Conservation (phyloP, 2,888 invertebrate genomes). For the Stenchaetothrips biformis region DNA sequence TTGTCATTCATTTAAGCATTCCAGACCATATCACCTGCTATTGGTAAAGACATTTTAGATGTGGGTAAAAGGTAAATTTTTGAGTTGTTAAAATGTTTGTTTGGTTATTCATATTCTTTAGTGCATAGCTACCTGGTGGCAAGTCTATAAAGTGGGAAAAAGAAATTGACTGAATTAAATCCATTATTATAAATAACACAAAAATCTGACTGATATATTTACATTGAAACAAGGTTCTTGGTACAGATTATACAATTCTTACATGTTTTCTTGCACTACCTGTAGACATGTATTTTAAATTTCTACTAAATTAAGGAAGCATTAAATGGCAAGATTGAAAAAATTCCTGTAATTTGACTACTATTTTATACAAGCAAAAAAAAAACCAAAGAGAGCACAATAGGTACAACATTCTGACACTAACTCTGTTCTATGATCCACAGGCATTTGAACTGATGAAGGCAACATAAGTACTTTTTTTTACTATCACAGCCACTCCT, state of each 20-base stretch:
- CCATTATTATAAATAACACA: background rate
- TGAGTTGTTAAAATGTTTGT: background rate
- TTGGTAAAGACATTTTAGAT: no score
- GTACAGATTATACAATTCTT: constrained; percentile 30
- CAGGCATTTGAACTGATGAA: no score
- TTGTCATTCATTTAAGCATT: no score
- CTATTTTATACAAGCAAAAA: constrained; percentile 36
- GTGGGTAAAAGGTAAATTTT: constrained; percentile 20
- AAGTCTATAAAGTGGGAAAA: background rate
- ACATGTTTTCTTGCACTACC: constrained; percentile 27
- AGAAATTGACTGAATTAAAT: background rate
- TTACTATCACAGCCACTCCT: no score
- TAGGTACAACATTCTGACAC: no score
- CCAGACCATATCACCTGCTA: no score
- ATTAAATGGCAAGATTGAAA: constrained; percentile 43
- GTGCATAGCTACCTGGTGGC: background rate
- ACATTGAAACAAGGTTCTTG: background rate
- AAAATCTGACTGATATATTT: background rate
- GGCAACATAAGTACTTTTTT: no score
- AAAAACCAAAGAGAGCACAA: no score
- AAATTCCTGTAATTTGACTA: constrained; percentile 45
- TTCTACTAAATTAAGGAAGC: constrained; percentile 30
- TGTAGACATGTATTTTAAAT: no score
- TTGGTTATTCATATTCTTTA: no score
- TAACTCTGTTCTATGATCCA: no score